These are phyloP conservation scores for Sternarchorhynchus goeldii DNA, from an alignment of 2,797 vertebrate genomes.

Conservation along the genomic window DNA sequence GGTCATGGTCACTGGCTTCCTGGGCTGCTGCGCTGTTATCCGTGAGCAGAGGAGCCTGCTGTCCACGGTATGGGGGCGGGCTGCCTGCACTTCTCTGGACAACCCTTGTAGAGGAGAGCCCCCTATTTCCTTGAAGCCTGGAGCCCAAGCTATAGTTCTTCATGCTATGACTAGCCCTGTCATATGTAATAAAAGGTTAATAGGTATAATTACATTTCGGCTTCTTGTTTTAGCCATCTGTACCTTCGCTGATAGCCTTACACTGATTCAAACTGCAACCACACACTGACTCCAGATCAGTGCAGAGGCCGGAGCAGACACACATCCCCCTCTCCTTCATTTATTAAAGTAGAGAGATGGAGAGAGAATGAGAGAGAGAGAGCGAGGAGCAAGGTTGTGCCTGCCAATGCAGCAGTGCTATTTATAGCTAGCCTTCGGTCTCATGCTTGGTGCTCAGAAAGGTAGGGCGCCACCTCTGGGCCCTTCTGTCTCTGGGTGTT, in stretches of 20 bases:
- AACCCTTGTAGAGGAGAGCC: too few relatives aligned
- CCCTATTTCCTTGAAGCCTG: neutral
- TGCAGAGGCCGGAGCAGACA: slow-evolving; percentile 63
- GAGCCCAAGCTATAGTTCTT: neutral
- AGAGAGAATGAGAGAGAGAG: slow-evolving; percentile 53
- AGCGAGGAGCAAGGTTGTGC: slow-evolving; percentile 60
- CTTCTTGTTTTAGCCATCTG: neutral
- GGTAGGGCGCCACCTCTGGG: slow-evolving; percentile 49
- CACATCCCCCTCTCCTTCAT: slow-evolving; percentile 63
- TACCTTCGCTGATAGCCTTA: slow-evolving; percentile 4
- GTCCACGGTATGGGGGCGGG: slow-evolving; percentile 70
- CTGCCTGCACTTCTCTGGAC: too few relatives aligned
- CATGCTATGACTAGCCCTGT: neutral
- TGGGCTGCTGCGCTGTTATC: slow-evolving; percentile 84
- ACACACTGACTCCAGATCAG: slow-evolving; percentile 2
- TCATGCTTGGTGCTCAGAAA: slow-evolving; percentile 60
- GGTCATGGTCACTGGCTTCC: slow-evolving; percentile 84
- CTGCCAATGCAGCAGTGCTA: slow-evolving; percentile 67
- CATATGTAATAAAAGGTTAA: slow-evolving; percentile 10
- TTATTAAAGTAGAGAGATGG: slow-evolving; percentile 61
- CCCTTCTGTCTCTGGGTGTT: slow-evolving; percentile 29
- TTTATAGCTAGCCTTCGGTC: slow-evolving; percentile 69
- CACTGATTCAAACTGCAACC: slow-evolving; percentile 31
- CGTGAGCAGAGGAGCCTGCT: slow-evolving; percentile 83
- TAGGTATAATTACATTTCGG: slow-evolving; percentile 22